phyloP scores from a whole-genome alignment of 2,888 invertebrate genomes.

The Nomada flava region DNA sequence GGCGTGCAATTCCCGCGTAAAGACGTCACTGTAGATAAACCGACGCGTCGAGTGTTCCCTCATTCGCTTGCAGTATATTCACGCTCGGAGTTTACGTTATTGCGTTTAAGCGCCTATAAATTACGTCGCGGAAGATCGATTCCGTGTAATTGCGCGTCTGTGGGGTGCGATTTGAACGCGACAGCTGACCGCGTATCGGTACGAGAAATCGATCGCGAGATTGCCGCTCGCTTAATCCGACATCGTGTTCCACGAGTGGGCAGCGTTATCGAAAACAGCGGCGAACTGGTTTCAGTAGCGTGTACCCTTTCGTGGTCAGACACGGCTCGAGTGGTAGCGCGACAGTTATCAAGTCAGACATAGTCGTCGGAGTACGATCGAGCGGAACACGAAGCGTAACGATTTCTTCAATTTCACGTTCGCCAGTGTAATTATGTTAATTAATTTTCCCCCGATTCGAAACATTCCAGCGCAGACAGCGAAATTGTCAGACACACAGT shows the following conservation, averaged over 20 bases:
- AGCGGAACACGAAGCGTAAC: not conserved
- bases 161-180: conserved; percentile 21
- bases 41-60: not conserved
- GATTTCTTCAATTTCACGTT: not conserved
- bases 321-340: conserved; percentile 38
- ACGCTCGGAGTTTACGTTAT: conserved; percentile 41
- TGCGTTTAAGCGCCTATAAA: conserved; percentile 54
- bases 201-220: conserved; percentile 24
- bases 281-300: conserved; percentile 51
- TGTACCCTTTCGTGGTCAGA: conserved; percentile 56
- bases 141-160: conserved; percentile 39
- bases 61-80: too few species aligned
- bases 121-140: conserved; percentile 48
- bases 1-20: conserved; percentile 10
- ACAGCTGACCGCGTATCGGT: not conserved
- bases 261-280: conserved; percentile 5
- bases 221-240: not conserved
- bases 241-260: not conserved
- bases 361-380: not conserved
- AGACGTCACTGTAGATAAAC: conserved; percentile 21
- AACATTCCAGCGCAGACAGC: too few species aligned
- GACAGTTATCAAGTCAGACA: conserved; percentile 55
- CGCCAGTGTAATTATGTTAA: not conserved
- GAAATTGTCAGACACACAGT: too few species aligned
- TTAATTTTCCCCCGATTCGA: too few species aligned